Conservation (phyloP, 2,888 invertebrate genomes). For the Erynnis tages region DNA sequence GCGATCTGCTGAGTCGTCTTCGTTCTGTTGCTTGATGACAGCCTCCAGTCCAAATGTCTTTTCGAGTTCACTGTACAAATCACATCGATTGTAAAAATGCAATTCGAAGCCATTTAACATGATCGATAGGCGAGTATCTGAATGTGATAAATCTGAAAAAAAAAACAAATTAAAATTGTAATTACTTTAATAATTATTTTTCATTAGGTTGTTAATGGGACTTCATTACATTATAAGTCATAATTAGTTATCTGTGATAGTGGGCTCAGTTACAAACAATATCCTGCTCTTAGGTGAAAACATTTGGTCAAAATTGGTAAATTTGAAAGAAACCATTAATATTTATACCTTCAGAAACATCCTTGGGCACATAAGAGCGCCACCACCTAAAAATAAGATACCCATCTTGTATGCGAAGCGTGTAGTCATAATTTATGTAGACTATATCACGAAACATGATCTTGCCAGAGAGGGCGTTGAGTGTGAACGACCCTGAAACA, state of each 20-base stretch:
- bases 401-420: conserved; percentile 96
- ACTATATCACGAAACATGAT: conserved; percentile 98
- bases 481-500: conserved; percentile 92
- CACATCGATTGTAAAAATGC: conserved; percentile 96
- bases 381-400: conserved; percentile 99
- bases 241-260: too few species aligned
- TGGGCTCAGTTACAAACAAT: too few species aligned
- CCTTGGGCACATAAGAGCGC: conserved; percentile 96
- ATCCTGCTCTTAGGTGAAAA: too few species aligned
- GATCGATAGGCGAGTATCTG: conserved; percentile 94
- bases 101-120: conserved; percentile 96
- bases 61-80: conserved; percentile 92
- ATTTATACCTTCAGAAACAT: conserved; percentile 93
- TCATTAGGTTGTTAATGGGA: too few species aligned
- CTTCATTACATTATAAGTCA: too few species aligned
- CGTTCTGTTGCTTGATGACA: conserved; percentile 86
- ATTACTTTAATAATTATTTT: too few species aligned
- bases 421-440: conserved; percentile 96
- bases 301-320: too few species aligned
- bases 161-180: neutral
- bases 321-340: too few species aligned
- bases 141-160: conserved; percentile 94
- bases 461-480: conserved; percentile 98
- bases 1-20: conserved; percentile 76
- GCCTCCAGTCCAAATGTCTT: conserved; percentile 92